Evolutionary conservation across 92 coral and sea anemone genomes (phyloP), one percentile per base, ranked within the genome.

Genomic region (Zoanthus solanderi): DNA sequence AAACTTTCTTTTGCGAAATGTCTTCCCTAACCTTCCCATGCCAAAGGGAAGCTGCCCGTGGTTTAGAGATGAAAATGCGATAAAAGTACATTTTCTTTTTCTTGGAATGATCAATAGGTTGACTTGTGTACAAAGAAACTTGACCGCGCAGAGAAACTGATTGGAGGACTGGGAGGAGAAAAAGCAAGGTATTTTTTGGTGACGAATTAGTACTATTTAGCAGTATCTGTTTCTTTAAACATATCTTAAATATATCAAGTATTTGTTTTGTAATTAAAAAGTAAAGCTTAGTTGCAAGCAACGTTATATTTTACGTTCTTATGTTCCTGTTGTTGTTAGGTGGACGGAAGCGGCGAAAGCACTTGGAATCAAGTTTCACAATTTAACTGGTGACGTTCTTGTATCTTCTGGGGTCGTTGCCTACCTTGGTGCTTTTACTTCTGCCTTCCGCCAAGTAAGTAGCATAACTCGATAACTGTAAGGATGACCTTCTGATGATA

Each of bases 331-430:
- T 15, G 78, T 53, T 71, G 11, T 74, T 87, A 96, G 99, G 87
- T 96, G 99, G 99, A 96, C 98, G 13, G 96, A 92, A 87, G 99
- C 94, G 18, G 98, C 98, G 47, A 94, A 96, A 78, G 94, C 93
- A 32, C 98, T 96, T 45, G 98, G 98, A 60, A 89, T 96, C 89
- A 87, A 89, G 79, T 96, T 92, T 84, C 87, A 82, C 67, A 96
- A 96, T 85, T 87, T 96, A 61, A 94, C 95, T 63, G 98, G 98
- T 65, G 98, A 94, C 66, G 98, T 96, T 52, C 89, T 96, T 15
- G 98, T 96, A 75, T 96, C 98, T 16, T 95, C 98, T 34, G 98
- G 95, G 4, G 98, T 96, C 16, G 98, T 96, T 44, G 98, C 98
- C 17, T 96, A 96, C 84, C 92, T 96, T 8, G 98, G 98, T 9